Evolutionary conservation across 2,113 vertebrate genomes (phyloP).

Genomic region (Pimephales promelas): DNA sequence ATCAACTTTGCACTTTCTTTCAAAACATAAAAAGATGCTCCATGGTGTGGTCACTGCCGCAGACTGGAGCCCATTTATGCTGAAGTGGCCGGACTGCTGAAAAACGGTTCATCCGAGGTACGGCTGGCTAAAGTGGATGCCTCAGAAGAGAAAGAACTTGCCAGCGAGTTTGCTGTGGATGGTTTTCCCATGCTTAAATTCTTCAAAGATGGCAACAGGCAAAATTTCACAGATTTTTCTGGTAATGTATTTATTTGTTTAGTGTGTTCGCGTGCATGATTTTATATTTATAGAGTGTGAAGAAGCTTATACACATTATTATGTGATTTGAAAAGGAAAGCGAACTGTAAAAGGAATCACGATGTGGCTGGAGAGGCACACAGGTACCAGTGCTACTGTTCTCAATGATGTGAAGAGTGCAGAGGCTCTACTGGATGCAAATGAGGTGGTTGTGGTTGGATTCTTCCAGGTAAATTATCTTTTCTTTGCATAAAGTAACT

Average conservation of each 20-base stretch:
- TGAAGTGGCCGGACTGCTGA: constrained; percentile 77
- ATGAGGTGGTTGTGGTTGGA: constrained; percentile 77
- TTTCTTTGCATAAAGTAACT: constrained; percentile 16
- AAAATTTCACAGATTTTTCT: constrained; percentile 74
- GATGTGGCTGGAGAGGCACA: constrained; percentile 81
- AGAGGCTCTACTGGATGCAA: constrained; percentile 66
- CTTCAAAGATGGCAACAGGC: constrained; percentile 81
- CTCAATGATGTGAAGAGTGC: constrained; percentile 66
- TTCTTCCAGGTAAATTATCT: constrained; percentile 83
- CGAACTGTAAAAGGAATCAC: constrained; percentile 72
- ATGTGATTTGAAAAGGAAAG: constrained; percentile 70
- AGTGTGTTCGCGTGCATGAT: not conserved
- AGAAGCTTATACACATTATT: not conserved
- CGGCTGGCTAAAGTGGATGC: constrained; percentile 86
- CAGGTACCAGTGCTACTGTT: constrained; percentile 63
- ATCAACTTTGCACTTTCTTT: not conserved
- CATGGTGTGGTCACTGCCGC: constrained; percentile 88
- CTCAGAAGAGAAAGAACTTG: constrained; percentile 75
- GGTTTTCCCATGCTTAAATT: constrained; percentile 85
- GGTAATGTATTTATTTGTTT: constrained; percentile 59
- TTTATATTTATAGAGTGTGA: not conserved
- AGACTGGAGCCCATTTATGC: constrained; percentile 81
- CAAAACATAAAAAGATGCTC: constrained; percentile 76
- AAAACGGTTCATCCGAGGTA: constrained; percentile 59
- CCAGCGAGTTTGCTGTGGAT: constrained; percentile 76